These are phyloP conservation scores for Lucifuga dentata DNA, from an alignment of 2,113 vertebrate species.

Conservation along the genomic window DNA sequence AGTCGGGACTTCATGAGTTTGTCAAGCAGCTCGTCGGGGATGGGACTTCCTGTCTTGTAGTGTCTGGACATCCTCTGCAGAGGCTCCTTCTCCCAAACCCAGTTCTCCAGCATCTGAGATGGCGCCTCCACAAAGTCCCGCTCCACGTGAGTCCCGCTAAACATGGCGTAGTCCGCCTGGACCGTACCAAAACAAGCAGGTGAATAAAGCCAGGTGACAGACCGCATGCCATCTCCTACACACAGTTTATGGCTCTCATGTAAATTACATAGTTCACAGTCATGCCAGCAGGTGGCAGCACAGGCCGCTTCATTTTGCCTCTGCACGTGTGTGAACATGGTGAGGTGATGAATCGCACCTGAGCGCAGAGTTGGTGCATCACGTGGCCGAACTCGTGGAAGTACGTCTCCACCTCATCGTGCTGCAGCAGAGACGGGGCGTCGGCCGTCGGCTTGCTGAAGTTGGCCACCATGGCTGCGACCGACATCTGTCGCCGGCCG, in stretches of 20 bases:
- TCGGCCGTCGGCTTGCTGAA: conserved; percentile 93
- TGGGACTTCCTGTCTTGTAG: conserved; percentile 84
- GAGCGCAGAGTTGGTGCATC: conserved; percentile 98
- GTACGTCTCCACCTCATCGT: conserved; percentile 98
- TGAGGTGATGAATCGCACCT: conserved; percentile 82
- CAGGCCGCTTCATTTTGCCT: no score
- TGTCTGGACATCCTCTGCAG: conserved; percentile 94
- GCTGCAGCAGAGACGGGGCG: conserved; percentile 92
- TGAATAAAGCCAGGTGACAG: no score
- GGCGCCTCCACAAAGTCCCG: conserved; percentile 97
- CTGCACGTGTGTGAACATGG: no score
- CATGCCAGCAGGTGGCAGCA: no score
- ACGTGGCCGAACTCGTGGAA: conserved; percentile 99
- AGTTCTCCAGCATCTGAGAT: conserved; percentile 99
- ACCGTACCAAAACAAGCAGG: no score
- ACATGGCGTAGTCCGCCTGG: conserved; percentile 96
- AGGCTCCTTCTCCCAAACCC: conserved; percentile 97
- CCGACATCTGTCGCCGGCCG: conserved; percentile 87
- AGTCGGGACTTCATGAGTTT: conserved; percentile 95
- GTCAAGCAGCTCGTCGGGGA: conserved; percentile 90
- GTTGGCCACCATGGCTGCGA: conserved; percentile 98
- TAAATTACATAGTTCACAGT: no score
- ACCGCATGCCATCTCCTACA: no score
- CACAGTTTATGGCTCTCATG: no score
- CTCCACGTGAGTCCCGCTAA: conserved; percentile 97